A percentile compares a stretch with the other conserved stretches of the same genome.
phyloP scores from a whole-genome alignment of 2,113 vertebrate species.

The Spheniscus mendiculus region DNA sequence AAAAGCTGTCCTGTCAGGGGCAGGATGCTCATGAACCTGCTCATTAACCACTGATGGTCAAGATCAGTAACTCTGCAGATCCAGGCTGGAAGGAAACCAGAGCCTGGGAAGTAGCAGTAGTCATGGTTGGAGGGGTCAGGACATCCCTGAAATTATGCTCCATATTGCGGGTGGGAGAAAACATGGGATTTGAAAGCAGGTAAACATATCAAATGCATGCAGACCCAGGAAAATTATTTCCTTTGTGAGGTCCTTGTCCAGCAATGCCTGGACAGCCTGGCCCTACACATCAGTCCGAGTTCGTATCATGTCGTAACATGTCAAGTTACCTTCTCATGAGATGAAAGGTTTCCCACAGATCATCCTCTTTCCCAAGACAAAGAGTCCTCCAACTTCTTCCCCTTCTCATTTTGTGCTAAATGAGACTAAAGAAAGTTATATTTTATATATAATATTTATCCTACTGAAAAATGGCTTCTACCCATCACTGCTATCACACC shows the following conservation, averaged over 20 bases:
- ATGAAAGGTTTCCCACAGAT: neutral
- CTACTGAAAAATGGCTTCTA: neutral
- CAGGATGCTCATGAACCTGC: neutral
- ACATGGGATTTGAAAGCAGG: rapidly evolving
- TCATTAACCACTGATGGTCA: neutral
- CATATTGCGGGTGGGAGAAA: neutral
- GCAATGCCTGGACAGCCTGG: neutral
- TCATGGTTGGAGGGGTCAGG: neutral
- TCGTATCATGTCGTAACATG: rapidly evolving
- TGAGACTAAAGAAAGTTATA: neutral
- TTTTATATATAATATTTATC: neutral
- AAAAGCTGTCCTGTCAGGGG: neutral
- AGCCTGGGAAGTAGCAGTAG: neutral
- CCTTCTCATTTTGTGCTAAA: neutral
- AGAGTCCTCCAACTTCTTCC: neutral
- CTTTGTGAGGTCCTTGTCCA: neutral
- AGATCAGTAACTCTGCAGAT: neutral
- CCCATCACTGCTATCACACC: neutral
- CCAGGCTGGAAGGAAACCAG: neutral
- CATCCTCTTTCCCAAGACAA: neutral
- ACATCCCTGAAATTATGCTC: neutral
- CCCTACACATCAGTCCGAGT: no score
- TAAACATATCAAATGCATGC: neutral
- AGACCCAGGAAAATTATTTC: neutral
- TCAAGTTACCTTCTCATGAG: neutral